These are phyloP conservation scores for Micromussa lordhowensis DNA, from an alignment of 92 coral and sea anemone species.

Conservation along the genomic window DNA sequence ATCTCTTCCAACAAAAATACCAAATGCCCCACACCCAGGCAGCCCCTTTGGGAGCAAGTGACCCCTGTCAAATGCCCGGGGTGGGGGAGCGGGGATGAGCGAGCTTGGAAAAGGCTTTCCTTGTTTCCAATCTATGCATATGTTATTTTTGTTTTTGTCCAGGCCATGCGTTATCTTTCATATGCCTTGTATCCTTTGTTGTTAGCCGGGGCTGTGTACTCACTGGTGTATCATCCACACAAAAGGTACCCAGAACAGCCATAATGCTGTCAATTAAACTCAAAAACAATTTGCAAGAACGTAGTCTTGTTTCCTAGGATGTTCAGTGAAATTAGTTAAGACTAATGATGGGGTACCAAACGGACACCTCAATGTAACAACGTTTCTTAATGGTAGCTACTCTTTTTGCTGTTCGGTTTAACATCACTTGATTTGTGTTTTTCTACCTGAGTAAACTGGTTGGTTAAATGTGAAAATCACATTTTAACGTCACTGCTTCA, in stretches of 20 bases:
- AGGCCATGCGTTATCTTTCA: conserved; percentile 92
- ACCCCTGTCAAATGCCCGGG: no score
- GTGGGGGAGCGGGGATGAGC: not conserved
- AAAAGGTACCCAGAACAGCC: conserved; percentile 71
- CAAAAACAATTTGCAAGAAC: no score
- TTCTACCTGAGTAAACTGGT: not conserved
- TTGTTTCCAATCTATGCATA: not conserved
- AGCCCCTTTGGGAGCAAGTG: no score
- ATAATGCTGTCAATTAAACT: no score
- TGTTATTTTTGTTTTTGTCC: not conserved
- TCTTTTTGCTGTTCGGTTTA: no score
- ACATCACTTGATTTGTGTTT: not conserved
- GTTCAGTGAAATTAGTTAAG: not conserved
- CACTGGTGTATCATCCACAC: conserved; percentile 90
- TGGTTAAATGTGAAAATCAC: no score
- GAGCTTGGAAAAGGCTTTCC: not conserved
- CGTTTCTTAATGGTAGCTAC: no score
- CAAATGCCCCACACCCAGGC: no score
- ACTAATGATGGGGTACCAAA: no score
- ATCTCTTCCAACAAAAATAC: no score
- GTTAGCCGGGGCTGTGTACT: conserved; percentile 84
- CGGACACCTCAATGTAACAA: no score
- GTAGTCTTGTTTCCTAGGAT: not conserved
- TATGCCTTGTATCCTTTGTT: conserved; percentile 85
- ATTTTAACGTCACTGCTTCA: no score